These are phyloP conservation scores for Plebejus anna DNA, from an alignment of 2,888 invertebrate genomes.

Conservation along the genomic window DNA sequence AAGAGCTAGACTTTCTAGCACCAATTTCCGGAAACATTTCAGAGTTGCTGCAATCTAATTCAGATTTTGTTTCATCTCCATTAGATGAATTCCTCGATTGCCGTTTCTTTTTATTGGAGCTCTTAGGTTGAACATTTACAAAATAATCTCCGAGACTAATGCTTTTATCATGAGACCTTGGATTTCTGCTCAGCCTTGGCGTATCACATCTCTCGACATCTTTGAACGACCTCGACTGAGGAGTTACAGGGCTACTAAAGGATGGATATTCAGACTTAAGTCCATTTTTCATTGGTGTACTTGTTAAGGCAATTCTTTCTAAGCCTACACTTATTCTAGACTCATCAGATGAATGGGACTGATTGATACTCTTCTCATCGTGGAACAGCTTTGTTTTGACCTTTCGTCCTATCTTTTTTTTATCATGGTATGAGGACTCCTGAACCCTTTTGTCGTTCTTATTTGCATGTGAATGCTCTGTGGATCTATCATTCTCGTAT, in stretches of 20 bases:
- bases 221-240: constrained; percentile 50
- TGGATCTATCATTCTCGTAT: constrained; percentile 54
- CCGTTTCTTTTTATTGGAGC: constrained; percentile 55
- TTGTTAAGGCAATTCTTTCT: constrained; percentile 56
- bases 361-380: constrained; percentile 54
- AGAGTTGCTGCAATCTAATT: constrained; percentile 62
- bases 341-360: constrained; percentile 60
- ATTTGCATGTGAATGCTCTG: constrained; percentile 49
- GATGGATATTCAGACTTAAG: constrained; percentile 52
- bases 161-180: constrained; percentile 61
- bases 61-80: constrained; percentile 53
- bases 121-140: constrained; percentile 53
- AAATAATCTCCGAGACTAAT: constrained; percentile 63
- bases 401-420: constrained; percentile 53
- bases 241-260: constrained; percentile 59
- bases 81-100: constrained; percentile 51
- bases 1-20: constrained; percentile 58
- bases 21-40: constrained; percentile 71
- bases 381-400: constrained; percentile 69
- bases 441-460: constrained; percentile 55
- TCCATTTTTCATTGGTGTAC: constrained; percentile 66
- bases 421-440: constrained; percentile 64
- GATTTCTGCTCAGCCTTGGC: constrained; percentile 55
- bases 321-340: constrained; percentile 54
- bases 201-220: constrained; percentile 64